Evolutionary conservation across 2,888 invertebrate genomes (phyloP).

Genomic region (Eristalis tenax): DNA sequence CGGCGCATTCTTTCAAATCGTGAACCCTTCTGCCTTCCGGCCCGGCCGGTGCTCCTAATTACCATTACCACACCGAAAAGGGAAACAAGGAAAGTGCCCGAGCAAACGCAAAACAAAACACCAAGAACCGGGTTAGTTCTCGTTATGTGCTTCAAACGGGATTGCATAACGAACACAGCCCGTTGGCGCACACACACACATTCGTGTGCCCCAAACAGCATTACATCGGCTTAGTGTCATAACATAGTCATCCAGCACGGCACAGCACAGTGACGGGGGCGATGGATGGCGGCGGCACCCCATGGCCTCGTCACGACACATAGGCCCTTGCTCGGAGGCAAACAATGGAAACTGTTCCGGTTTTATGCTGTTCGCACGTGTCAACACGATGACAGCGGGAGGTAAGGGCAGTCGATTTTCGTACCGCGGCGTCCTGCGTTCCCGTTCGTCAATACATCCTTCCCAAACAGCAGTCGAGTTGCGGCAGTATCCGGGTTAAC

Average conservation of each 20-base stretch:
- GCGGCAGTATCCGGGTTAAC: slow-evolving; percentile 58
- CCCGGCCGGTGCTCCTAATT: neutral
- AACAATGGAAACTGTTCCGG: slow-evolving; percentile 50
- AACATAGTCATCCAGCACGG: slow-evolving; percentile 39
- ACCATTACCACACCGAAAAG: neutral
- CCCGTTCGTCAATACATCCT: slow-evolving; percentile 43
- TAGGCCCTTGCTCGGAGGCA: slow-evolving; percentile 15
- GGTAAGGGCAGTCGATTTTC: neutral
- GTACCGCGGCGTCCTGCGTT: neutral
- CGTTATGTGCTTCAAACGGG: slow-evolving; percentile 55
- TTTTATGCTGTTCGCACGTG: slow-evolving; percentile 47
- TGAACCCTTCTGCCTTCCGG: neutral
- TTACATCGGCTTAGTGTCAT: slow-evolving; percentile 62
- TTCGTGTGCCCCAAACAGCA: slow-evolving; percentile 33
- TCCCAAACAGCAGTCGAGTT: slow-evolving; percentile 3
- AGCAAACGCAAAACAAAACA: slow-evolving; percentile 18
- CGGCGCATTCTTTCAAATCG: neutral
- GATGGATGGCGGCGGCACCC: neutral
- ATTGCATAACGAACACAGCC: slow-evolving; percentile 58
- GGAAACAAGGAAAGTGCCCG: neutral
- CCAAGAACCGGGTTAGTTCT: slow-evolving; percentile 31
- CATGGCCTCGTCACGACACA: neutral
- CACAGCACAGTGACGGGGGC: neutral
- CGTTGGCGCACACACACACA: neutral
- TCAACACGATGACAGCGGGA: slow-evolving; percentile 41